phyloP scores from a whole-genome alignment of 1,140 invertebrate species.

The Cotesia chilonis region DNA sequence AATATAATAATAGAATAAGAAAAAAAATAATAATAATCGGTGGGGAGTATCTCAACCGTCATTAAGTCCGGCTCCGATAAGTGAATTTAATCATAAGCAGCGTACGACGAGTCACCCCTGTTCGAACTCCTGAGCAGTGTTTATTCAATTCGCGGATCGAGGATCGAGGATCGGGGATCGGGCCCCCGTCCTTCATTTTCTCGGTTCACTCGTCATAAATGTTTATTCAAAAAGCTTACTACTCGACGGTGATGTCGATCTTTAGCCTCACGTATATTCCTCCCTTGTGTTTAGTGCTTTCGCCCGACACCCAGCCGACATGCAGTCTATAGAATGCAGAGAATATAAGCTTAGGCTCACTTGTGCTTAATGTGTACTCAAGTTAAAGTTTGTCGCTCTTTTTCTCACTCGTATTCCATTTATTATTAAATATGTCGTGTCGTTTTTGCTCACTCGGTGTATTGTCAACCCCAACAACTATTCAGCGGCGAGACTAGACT shows the following conservation, averaged over 20 bases:
- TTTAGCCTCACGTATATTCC: constrained; percentile 10
- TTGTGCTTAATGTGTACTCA: not conserved
- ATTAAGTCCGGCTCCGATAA: constrained; percentile 31
- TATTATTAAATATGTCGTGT: not conserved
- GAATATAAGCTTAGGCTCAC: not conserved
- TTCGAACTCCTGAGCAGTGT: not conserved
- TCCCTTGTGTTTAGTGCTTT: not conserved
- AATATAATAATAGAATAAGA: constrained; percentile 1
- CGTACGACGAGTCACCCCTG: not conserved
- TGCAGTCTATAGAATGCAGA: no score
- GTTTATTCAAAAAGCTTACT: constrained; percentile 27
- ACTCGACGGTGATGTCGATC: not conserved
- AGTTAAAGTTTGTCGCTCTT: constrained; percentile 2
- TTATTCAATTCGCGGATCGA: constrained; percentile 36
- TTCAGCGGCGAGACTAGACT: no score
- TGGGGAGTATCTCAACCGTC: constrained; percentile 10
- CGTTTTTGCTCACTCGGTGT: not conserved
- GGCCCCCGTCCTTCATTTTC: not conserved
- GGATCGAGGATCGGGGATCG: not conserved
- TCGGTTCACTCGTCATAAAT: constrained; percentile 34
- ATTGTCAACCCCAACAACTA: constrained; percentile 19
- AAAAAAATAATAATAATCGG: not conserved
- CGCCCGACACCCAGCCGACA: no score
- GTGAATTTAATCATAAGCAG: constrained; percentile 36
- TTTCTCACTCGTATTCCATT: no score